Conservation (phyloP, 2,113 vertebrate genomes). For the Sinocyclocheilus rhinocerous region DNA sequence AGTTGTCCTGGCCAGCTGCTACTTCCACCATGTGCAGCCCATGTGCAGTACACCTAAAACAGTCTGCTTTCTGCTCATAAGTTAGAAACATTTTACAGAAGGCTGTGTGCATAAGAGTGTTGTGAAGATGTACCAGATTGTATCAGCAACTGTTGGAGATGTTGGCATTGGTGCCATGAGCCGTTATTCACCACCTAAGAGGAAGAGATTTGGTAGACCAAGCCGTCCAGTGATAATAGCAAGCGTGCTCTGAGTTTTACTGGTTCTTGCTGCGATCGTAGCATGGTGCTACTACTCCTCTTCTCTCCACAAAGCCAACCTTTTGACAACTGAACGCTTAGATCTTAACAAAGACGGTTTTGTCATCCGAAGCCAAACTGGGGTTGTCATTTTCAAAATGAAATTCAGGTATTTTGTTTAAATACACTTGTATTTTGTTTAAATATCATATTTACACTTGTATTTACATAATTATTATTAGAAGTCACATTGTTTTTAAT, state of each 20-base stretch:
- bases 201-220: slow-evolving; percentile 76
- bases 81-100: background rate
- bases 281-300: slow-evolving; percentile 91
- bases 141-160: slow-evolving; percentile 70
- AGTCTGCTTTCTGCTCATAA: background rate
- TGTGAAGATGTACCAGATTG: slow-evolving; percentile 76
- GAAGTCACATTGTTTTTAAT: background rate
- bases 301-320: slow-evolving; percentile 83
- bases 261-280: slow-evolving; percentile 82
- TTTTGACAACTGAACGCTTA: slow-evolving; percentile 81
- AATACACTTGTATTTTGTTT: background rate
- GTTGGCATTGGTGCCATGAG: slow-evolving; percentile 63
- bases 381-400: slow-evolving; percentile 84
- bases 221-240: slow-evolving; percentile 77
- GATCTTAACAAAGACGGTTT: slow-evolving; percentile 87
- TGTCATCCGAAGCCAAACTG: slow-evolving; percentile 83
- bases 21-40: background rate
- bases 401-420: slow-evolving; percentile 78
- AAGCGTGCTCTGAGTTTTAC: slow-evolving; percentile 72
- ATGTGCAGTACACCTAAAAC: background rate
- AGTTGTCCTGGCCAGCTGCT: background rate
- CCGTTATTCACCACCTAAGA: slow-evolving; percentile 70
- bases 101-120: background rate
- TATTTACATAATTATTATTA: slow-evolving; percentile 5
- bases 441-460: background rate